Base-by-base conservation (phyloP, 2,888 invertebrate species). In the Sinotaia quadrata region DNA sequence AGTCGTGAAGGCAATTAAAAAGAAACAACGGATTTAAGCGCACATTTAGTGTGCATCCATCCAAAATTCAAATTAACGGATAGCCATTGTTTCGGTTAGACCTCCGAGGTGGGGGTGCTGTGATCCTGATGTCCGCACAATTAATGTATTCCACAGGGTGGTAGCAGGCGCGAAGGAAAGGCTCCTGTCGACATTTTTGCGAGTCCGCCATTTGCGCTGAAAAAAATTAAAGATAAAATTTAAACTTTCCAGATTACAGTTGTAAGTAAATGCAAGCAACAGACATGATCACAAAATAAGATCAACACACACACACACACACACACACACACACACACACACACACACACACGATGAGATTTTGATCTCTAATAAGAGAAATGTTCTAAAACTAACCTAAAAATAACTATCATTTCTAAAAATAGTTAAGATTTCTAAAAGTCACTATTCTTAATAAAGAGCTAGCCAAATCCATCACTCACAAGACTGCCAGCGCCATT, bases 111-210 rank as follows among this genome's bases (percentile, higher is more conserved):
- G 37, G 12, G 29, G 59, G 37, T 8, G 27, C 4, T 8, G 51
- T 41, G 56, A 68, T 61, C 62, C 36, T 15, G 49, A 68, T 33
- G 68, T 68, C 68, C 4, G 68, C 68, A 49, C 68, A 68, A 62
- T 68, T 68, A 34, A 54, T 29, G 61, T 62, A 68, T 31, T 62
- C 47, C 37, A 57, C 52, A 29, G 54, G 62, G 10, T 15, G 10
- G 56, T 56, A 62, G 24, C 68, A 68, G 15, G 57, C 44, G 5
- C 62, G 24, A 2, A 61, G 51, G 34, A 51, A 56, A 3, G 62
- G 62, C 24, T 33, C 29, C 8, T 1, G n/a, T 24, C 24, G 47
- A 4, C 47, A 47, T n/a, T 47, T 21, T 8, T n/a, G 21, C 47
- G 12, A 24, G 18, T 47, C 47, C 18, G 47, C 47, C 47, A 47